A percentile compares a stretch with the other conserved stretches of the same genome.
Evolutionary conservation across 2,797 vertebrate genomes (phyloP).

Genomic region (Hephaestus fuliginosus): DNA sequence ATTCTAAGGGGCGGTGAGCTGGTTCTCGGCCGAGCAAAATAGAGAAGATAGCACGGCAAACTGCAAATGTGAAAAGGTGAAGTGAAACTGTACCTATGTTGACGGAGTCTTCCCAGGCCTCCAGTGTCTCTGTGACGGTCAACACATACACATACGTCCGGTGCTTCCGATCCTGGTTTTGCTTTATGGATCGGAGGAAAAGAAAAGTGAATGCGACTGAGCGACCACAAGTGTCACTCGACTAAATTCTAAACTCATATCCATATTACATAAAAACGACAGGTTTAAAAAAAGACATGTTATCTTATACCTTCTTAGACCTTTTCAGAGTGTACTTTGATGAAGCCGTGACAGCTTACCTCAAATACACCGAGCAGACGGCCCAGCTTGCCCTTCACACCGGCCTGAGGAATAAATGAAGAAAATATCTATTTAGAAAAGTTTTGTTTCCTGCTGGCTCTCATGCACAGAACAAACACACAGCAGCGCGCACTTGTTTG

Average conservation of each 20-base stretch:
- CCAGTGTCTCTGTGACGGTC: constrained; percentile 97
- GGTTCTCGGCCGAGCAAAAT: neutral
- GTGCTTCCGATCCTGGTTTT: constrained; percentile 99
- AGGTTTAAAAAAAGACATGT: neutral
- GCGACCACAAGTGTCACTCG: neutral
- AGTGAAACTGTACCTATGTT: constrained; percentile 90
- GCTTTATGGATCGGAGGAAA: constrained; percentile 79
- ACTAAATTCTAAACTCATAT: neutral
- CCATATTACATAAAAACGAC: neutral
- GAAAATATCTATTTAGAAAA: neutral
- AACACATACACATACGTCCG: constrained; percentile 97
- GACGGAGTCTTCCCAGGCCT: constrained; percentile 98
- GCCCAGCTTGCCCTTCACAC: constrained; percentile 96
- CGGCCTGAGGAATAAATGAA: constrained; percentile 86
- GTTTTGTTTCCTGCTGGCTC: neutral
- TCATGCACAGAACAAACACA: neutral
- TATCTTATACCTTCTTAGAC: neutral
- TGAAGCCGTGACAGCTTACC: constrained; percentile 83
- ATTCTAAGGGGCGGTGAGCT: neutral
- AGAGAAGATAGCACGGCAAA: neutral
- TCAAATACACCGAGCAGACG: constrained; percentile 97
- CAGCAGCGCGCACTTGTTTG: constrained; percentile 5
- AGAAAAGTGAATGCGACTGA: neutral
- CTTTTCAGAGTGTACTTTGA: too few relatives aligned
- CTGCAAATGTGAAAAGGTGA: neutral